Evolutionary conservation across 2,797 vertebrate species (phyloP), one percentile per base, ranked within the genome.

Genomic region (Avahi laniger): DNA sequence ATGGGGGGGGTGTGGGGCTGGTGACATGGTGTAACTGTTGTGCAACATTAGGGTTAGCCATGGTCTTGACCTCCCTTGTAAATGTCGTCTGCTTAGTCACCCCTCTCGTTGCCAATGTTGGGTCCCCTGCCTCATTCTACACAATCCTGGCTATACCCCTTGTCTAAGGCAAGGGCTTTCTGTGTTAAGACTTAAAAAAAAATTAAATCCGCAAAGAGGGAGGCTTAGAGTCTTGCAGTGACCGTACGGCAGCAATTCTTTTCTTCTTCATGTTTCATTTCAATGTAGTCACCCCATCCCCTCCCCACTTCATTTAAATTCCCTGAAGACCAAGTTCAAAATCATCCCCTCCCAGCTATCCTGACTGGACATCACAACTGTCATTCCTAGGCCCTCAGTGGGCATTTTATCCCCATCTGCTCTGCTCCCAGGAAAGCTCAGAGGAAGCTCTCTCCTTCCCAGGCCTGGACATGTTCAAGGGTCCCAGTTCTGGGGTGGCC

Each of bases 191-290:
- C 38, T 73, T 48, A 3, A 43, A 57, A 81, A 57, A 57, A 41
- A 11, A 9, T 75, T 75, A 59, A 73, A 79, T 46, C 10, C 5
- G 59, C 72, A 54, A 92, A 54, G 9, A 59, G 9, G 4, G 41
- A 65, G 63, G 41, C 65, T 65, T 84, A 20, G 89, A 33, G 5
- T 43, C 61, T 84, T 54, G 26, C 28, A 50, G 38, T 18, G 22
- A 84, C 10, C 3, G 26, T 33, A n/a, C 22, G 41, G 38, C 57
- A 59, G 28, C 11, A 65, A n/a, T 2, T n/a, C 73, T 78, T 59
- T 59, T 63, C 67, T 50, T 24, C 81, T 59, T 48, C 22, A 10
- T 48, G 26, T 92, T 90, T 76, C 5, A 91, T 65, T 84, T 65
- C 52, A 18, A 8, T 24, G 54, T 17, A 54, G 46, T 80, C 70